Conservation (phyloP, 2,113 vertebrate genomes). For the Hipposideros armiger region DNA sequence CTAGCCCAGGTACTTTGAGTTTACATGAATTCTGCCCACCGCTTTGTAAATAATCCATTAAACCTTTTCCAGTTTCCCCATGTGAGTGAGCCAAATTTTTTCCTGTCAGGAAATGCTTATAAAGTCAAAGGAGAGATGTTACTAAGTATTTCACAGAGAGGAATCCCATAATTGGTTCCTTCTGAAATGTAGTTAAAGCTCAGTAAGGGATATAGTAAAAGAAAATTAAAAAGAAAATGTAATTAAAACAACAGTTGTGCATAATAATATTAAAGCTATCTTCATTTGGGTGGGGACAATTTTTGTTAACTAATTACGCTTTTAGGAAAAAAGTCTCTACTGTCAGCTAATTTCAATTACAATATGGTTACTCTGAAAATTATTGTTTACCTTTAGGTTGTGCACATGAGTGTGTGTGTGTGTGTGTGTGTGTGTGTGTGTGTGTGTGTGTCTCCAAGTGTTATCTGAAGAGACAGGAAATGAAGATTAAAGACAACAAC, state of each 20-base stretch:
- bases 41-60: background rate
- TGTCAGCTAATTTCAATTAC: background rate
- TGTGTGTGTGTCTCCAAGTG: background rate
- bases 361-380: background rate
- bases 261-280: background rate
- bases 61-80: background rate
- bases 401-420: background rate
- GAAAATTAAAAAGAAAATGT: background rate
- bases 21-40: background rate
- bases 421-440: background rate
- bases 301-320: slow-evolving; percentile 1
- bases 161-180: background rate
- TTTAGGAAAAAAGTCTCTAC: background rate
- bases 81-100: background rate
- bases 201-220: background rate
- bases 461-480: background rate
- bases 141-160: background rate
- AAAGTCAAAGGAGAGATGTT: background rate
- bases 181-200: background rate
- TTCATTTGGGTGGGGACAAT: background rate
- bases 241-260: background rate
- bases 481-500: background rate
- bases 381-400: background rate
- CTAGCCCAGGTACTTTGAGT: background rate
- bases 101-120: background rate